Conservation (phyloP, 37 sponge, comb jelly and placozoan genomes). For the Beroe ovata region DNA sequence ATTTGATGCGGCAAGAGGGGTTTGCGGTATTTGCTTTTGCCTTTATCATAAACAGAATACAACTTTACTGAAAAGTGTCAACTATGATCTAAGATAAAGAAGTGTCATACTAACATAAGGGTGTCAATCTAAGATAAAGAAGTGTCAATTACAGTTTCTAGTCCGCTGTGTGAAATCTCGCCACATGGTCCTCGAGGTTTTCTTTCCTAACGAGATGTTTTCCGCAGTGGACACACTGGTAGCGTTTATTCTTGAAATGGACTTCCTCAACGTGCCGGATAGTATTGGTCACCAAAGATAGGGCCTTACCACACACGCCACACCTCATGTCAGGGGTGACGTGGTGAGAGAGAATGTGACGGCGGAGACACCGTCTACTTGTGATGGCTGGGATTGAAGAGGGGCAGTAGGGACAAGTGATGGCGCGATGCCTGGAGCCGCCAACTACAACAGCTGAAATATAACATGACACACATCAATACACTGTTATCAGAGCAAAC, state of each 20-base stretch:
- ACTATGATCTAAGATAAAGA: no score
- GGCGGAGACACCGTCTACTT: not conserved
- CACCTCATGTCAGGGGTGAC: not conserved
- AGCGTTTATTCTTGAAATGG: not conserved
- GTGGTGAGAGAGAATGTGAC: not conserved
- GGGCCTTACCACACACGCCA: not conserved
- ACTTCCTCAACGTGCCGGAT: not conserved
- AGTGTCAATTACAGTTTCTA: no score
- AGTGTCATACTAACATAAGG: no score
- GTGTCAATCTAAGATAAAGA: no score
- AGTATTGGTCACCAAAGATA: not conserved
- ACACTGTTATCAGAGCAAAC: no score
- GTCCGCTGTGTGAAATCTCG: not conserved
- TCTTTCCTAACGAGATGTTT: not conserved
- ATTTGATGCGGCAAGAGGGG: no score
- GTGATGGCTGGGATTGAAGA: not conserved
- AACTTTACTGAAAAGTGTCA: no score
- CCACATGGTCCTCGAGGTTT: not conserved
- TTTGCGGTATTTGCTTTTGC: no score
- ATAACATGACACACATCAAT: no score
- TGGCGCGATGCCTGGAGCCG: no score
- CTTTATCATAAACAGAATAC: no score
- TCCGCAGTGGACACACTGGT: not conserved
- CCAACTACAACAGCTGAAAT: no score
- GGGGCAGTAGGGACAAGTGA: not conserved